Percentiles rank a stretch among this genome's conserved stretches.
These are phyloP conservation scores for Bufotes viridis DNA, from an alignment of 2,797 vertebrate genomes.

Conservation along the genomic window DNA sequence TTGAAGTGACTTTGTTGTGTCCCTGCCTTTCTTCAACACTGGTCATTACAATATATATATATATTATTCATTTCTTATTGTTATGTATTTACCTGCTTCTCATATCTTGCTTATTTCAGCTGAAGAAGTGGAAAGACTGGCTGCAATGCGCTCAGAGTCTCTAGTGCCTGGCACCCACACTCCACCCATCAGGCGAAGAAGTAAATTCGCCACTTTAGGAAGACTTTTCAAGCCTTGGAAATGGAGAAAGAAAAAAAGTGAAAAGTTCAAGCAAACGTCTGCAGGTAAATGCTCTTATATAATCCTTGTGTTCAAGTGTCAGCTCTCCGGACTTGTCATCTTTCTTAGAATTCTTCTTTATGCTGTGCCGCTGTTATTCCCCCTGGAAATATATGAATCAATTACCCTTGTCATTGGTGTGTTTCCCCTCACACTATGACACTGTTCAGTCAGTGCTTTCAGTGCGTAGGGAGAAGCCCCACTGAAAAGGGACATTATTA, in stretches of 20 bases:
- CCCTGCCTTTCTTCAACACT: no score
- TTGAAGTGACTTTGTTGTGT: no score
- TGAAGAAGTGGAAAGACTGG: conserved; percentile 96
- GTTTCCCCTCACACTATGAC: not conserved
- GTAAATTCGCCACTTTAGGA: conserved; percentile 93
- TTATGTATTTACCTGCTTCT: conserved; percentile 6
- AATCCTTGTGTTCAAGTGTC: not conserved
- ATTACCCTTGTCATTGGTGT: not conserved
- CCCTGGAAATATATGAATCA: not conserved
- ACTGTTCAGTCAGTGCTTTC: not conserved
- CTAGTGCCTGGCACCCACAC: conserved; percentile 91
- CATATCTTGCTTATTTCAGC: conserved; percentile 72
- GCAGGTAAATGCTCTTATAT: conserved; percentile 78
- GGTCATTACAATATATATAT: no score
- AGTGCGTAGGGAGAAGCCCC: not conserved
- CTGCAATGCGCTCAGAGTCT: conserved; percentile 94
- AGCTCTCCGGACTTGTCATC: no score
- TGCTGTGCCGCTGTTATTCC: not conserved
- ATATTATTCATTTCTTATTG: not conserved
- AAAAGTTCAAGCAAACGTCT: conserved; percentile 97
- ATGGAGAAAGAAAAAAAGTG: conserved; percentile 99
- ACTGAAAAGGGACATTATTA: not conserved
- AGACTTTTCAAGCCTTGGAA: conserved; percentile 99
- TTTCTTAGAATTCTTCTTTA: not conserved
- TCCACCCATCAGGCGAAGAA: conserved; percentile 89